Evolutionary conservation across 2,797 vertebrate genomes (phyloP), one percentile per base, ranked within the genome.

Genomic region (Etheostoma perlongum): DNA sequence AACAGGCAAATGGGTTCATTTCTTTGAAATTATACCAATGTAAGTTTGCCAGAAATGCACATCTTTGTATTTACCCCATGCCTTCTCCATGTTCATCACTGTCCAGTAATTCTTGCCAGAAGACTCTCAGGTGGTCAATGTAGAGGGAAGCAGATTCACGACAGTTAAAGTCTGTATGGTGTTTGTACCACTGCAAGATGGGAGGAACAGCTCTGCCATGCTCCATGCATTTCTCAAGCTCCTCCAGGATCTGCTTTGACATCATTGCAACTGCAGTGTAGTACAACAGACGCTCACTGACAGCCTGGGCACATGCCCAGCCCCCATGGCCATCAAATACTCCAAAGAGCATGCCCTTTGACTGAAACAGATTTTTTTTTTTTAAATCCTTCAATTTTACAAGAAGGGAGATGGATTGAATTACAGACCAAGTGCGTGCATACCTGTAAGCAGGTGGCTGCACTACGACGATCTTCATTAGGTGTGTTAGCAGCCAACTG

Each of bases 321-420:
- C 98, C 98, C 0, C 97, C 97, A 0, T 99, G 98, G 7, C 98
- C 98, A 0, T 99, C 98, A 0, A 98, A 99, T 76, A 99, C 89
- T 0, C 97, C 98, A 27, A 99, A 99, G 87, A 99, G 93, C 94
- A 98, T 96, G 25, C 98, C 97, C 1, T 92, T 96, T 14, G 96
- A 96, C 93, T 96, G 54, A 8, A 63, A 9, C 68, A 46, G 21
- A 27, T 27, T 27, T 27, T 27, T 27, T 27, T 27, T 27, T 27
- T 27, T 27, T 25, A 52, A 51, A 3, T n/a, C 0, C 0, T 19
- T 30, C 30, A 0, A 21, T 30, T 58, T 47, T 25, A 40, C 6
- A 46, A 44, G 0, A 62, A 16, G 2, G 2, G 4, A 25, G 2
- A 36, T 14, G 10, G 11, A 13, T 47, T 15, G 42, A 46, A 23